These are phyloP conservation scores for Sinotaia quadrata DNA, from an alignment of 2,888 invertebrate species.

Conservation along the genomic window DNA sequence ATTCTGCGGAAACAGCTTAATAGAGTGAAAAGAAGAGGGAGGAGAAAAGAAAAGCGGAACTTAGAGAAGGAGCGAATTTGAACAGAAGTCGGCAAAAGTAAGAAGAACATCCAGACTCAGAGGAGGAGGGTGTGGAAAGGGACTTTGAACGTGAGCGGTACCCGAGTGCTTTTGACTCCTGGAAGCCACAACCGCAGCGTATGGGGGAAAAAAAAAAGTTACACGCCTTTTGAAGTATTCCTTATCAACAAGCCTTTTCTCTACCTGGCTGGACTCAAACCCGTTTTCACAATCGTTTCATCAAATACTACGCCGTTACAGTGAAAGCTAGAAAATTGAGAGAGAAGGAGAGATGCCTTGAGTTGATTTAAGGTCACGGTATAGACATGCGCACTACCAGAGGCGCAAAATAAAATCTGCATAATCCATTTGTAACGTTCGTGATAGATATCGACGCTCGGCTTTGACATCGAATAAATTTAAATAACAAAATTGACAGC, in stretches of 20 bases:
- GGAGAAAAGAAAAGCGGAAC: background rate
- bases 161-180: background rate
- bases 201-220: constrained; percentile 25
- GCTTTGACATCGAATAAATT: too few relatives aligned
- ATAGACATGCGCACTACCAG: too few relatives aligned
- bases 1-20: constrained; percentile 13
- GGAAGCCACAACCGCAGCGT: background rate
- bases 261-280: too few relatives aligned
- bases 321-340: too few relatives aligned
- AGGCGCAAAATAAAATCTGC: too few relatives aligned
- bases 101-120: background rate
- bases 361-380: too few relatives aligned
- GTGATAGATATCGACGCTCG: too few relatives aligned
- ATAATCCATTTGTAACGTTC: too few relatives aligned
- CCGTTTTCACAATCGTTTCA: too few relatives aligned
- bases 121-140: background rate
- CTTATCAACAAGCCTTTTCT: background rate
- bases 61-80: background rate
- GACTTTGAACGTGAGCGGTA: background rate
- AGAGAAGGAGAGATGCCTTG: too few relatives aligned
- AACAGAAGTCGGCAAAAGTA: background rate
- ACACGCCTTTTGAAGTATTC: constrained; percentile 30
- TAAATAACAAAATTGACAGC: too few relatives aligned
- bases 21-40: constrained; percentile 19
- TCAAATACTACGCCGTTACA: too few relatives aligned